Evolutionary conservation across 1,140 invertebrate species (phyloP).

Genomic region (Bombus waltoni): DNA sequence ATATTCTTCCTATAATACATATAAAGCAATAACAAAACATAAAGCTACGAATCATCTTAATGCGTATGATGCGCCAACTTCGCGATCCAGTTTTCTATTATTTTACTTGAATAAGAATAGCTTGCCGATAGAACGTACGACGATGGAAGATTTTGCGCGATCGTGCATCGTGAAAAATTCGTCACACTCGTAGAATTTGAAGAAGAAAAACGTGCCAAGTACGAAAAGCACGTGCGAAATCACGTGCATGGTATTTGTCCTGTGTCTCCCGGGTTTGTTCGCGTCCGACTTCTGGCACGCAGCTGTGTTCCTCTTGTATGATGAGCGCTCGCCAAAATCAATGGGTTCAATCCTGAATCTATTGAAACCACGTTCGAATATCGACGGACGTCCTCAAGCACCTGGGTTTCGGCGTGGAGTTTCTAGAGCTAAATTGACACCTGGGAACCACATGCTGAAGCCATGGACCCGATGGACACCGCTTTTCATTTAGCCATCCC

Average conservation of each 20-base stretch:
- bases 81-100: too few species aligned
- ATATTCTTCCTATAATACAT: too few species aligned
- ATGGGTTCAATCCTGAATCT: slow-evolving; percentile 61
- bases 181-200: neutral
- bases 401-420: slow-evolving; percentile 54
- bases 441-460: slow-evolving; percentile 74
- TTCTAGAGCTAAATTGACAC: slow-evolving; percentile 67
- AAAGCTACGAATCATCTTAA: too few species aligned
- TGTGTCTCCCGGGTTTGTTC: slow-evolving; percentile 1
- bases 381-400: slow-evolving; percentile 49
- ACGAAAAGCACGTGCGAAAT: slow-evolving; percentile 8
- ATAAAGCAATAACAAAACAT: too few species aligned
- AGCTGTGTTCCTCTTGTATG: slow-evolving; percentile 58
- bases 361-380: slow-evolving; percentile 56
- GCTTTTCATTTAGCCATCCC: slow-evolving; percentile 35
- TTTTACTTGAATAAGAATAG: too few species aligned
- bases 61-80: too few species aligned
- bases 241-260: slow-evolving; percentile 18
- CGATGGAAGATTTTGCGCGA: too few species aligned
- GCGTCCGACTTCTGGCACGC: slow-evolving; percentile 50
- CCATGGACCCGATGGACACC: neutral
- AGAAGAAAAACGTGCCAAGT: neutral
- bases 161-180: too few species aligned
- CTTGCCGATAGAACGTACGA: too few species aligned
- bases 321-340: slow-evolving; percentile 61